phyloP scores from a whole-genome alignment of 2,113 vertebrate genomes.

The Stercorarius parasiticus region DNA sequence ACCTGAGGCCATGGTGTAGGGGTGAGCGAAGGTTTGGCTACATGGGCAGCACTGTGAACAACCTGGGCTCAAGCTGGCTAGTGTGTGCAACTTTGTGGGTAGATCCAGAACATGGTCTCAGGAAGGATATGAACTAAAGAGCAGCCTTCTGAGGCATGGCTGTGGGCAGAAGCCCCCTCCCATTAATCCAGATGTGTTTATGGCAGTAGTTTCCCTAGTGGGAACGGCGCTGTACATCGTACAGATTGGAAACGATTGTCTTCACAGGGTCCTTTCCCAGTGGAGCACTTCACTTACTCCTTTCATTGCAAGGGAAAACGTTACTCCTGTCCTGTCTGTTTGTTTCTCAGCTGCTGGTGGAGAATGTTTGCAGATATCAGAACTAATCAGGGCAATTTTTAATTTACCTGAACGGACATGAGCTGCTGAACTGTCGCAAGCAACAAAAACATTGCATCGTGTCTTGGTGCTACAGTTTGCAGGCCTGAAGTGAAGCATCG shows the following conservation, averaged over 20 bases:
- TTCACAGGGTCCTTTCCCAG: background rate
- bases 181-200: background rate
- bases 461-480: background rate
- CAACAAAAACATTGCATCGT: background rate
- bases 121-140: background rate
- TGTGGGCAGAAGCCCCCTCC: background rate
- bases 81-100: background rate
- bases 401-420: background rate
- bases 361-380: background rate
- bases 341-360: background rate
- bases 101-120: background rate
- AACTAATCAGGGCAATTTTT: background rate
- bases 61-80: too few species aligned
- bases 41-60: accelerated
- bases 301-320: background rate
- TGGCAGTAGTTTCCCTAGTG: background rate
- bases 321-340: background rate
- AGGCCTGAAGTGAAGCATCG: background rate
- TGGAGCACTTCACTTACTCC: background rate
- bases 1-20: background rate
- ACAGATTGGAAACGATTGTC: background rate
- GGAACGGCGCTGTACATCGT: background rate
- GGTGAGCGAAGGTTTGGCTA: background rate
- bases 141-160: background rate
- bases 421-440: background rate